Percentiles rank a stretch among this genome's conserved stretches.
Conservation (phyloP, 1,140 invertebrate genomes). For the Aradophagus sp. region DNA sequence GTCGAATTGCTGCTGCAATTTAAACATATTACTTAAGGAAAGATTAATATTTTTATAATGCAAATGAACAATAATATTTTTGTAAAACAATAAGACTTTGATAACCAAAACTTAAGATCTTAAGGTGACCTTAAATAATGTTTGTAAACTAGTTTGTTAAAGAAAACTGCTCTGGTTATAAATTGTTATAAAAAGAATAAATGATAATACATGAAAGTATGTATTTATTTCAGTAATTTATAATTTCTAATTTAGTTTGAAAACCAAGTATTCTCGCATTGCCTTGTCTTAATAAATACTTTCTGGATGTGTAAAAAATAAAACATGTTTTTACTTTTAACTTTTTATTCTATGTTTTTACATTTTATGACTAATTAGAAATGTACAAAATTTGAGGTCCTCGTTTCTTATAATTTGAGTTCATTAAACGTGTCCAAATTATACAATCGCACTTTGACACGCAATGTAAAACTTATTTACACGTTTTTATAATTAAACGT, state of each 20-base stretch:
- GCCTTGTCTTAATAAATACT: too few species aligned
- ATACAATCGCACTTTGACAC: constrained; percentile 29
- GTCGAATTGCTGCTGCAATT: constrained; percentile 12
- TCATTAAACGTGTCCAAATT: constrained; percentile 16
- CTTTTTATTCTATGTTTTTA: constrained; percentile 42
- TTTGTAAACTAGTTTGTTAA: too few species aligned
- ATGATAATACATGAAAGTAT: too few species aligned
- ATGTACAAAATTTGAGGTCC: constrained; percentile 71
- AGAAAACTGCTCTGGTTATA: too few species aligned
- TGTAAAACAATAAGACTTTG: background rate
- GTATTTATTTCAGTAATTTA: too few species aligned
- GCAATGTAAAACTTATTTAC: constrained; percentile 36
- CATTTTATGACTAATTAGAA: constrained; percentile 61
- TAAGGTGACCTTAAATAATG: too few species aligned
- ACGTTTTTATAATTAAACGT: constrained; percentile 6
- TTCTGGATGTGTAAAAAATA: too few species aligned
- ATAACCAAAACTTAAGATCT: background rate
- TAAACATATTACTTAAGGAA: constrained; percentile 4
- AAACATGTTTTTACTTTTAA: too few species aligned
- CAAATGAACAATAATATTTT: constrained; percentile 12
- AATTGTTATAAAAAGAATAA: too few species aligned
- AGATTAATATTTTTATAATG: constrained; percentile 1
- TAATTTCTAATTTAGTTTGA: too few species aligned
- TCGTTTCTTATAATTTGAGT: too few species aligned
- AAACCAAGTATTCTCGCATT: too few species aligned